phyloP scores from a whole-genome alignment of 2,113 vertebrate genomes.

The Chaetops frenatus region DNA sequence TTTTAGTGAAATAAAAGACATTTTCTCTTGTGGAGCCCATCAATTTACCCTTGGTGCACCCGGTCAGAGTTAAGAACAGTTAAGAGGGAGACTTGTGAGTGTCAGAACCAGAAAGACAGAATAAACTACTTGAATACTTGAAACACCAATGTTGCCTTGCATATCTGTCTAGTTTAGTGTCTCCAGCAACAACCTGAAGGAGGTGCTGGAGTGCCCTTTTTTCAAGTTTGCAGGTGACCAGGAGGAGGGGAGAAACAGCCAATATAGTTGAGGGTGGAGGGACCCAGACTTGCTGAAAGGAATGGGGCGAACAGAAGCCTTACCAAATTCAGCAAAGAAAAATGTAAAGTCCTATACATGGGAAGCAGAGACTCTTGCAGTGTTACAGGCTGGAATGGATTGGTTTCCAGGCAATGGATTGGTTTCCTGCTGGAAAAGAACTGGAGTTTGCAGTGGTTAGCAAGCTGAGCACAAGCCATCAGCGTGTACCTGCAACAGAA shows the following conservation, averaged over 20 bases:
- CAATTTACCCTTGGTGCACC: background rate
- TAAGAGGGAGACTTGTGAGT: background rate
- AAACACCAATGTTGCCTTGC: background rate
- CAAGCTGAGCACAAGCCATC: background rate
- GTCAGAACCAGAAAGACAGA: background rate
- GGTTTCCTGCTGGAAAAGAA: background rate
- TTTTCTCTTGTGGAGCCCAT: background rate
- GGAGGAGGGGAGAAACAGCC: background rate
- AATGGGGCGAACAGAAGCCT: background rate
- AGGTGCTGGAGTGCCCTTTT: background rate
- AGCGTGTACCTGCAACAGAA: background rate
- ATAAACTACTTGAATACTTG: background rate
- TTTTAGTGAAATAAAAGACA: background rate
- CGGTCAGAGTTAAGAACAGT: background rate
- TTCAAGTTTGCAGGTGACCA: background rate
- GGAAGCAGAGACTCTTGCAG: background rate
- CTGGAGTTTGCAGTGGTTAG: background rate
- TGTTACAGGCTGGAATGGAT: background rate
- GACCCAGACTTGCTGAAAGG: background rate
- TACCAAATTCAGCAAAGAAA: background rate
- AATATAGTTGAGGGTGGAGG: background rate
- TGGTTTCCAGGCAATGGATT: background rate
- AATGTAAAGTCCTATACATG: background rate
- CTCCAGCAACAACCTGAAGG: background rate
- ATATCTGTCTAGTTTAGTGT: background rate